Evolutionary conservation across 2,797 vertebrate species (phyloP).

Genomic region (Champsocephalus gunnari): DNA sequence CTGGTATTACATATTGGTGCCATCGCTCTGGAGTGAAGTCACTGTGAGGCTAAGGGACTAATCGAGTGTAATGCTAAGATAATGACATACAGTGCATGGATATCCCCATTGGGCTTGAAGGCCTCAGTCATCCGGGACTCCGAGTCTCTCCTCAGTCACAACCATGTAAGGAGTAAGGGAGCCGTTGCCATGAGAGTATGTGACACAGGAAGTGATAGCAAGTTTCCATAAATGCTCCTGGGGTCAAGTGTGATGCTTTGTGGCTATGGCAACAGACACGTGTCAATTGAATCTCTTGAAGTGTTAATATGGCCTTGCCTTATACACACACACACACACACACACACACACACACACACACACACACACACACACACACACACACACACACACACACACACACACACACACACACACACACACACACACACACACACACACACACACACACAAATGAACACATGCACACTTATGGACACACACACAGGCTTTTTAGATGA

Average conservation of each 20-base stretch:
- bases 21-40: constrained; percentile 44
- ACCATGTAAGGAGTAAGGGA: constrained; percentile 10
- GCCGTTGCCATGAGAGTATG: constrained; percentile 54
- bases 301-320: not conserved
- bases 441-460: constrained; percentile 1
- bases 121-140: constrained; percentile 57
- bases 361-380: constrained; percentile 11
- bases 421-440: not conserved
- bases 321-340: constrained; percentile 12
- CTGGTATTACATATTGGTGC: constrained; percentile 52
- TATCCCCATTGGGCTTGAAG: constrained; percentile 46
- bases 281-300: constrained; percentile 56
- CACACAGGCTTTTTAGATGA: constrained; percentile 9
- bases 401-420: not conserved
- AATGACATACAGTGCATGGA: constrained; percentile 43
- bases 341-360: not conserved
- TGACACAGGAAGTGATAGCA: constrained; percentile 68
- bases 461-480: constrained; percentile 20
- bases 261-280: constrained; percentile 66
- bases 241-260: constrained; percentile 60
- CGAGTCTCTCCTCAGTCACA: constrained; percentile 32
- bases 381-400: not conserved
- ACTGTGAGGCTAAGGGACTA: constrained; percentile 45
- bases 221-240: constrained; percentile 57
- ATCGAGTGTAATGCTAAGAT: constrained; percentile 38